Conservation (phyloP, 2,113 vertebrate species). For the Gorsachius goisagi region DNA sequence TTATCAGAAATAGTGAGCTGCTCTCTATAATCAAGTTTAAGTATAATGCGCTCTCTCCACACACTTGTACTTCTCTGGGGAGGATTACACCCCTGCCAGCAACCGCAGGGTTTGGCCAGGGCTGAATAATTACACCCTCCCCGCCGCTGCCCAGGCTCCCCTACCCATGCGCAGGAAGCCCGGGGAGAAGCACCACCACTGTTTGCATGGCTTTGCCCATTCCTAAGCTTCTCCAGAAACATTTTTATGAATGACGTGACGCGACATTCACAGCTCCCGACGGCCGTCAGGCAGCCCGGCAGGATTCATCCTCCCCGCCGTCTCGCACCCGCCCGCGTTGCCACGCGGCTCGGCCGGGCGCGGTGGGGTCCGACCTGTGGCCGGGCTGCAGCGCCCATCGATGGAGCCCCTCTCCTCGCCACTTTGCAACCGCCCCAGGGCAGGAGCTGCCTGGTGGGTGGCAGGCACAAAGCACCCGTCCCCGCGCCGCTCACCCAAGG, state of each 20-base stretch:
- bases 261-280: background rate
- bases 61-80: background rate
- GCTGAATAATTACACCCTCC: background rate
- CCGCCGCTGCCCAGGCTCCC: background rate
- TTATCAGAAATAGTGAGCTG: background rate
- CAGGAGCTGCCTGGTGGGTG: background rate
- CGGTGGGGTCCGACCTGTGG: accelerated
- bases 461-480: background rate
- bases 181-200: background rate
- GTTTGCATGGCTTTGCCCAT: accelerated
- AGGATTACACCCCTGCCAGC: background rate
- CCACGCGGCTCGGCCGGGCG: no score
- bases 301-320: background rate
- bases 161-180: accelerated
- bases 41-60: background rate
- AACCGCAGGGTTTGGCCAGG: background rate
- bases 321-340: background rate
- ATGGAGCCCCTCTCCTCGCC: accelerated
- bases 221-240: background rate
- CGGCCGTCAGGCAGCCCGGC: accelerated
- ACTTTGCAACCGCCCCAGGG: background rate
- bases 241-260: background rate
- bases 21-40: background rate
- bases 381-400: background rate
- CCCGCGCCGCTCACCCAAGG: background rate